Evolutionary conservation across 2,888 invertebrate genomes (phyloP).

Genomic region (Phyllotreta cruciferae): DNA sequence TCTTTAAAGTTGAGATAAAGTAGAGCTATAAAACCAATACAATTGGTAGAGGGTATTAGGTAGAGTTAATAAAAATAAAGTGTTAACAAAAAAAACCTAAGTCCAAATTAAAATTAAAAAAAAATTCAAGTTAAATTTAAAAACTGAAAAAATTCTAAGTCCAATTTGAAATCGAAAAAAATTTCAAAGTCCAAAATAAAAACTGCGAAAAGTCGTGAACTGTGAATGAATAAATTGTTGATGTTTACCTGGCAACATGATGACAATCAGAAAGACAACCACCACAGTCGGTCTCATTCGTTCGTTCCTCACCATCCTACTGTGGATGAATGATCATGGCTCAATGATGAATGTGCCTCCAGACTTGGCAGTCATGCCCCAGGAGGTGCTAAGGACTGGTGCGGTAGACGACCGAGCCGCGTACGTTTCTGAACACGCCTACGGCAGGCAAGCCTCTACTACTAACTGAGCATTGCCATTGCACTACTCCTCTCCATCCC

Average conservation of each 20-base stretch:
- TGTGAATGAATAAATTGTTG: conserved; percentile 14
- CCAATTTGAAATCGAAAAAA: conserved; percentile 1
- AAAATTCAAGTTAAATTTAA: not conserved
- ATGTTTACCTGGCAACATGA: conserved; percentile 58
- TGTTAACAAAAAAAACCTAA: not conserved
- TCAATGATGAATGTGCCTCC: conserved; percentile 53
- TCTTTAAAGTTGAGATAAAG: no score
- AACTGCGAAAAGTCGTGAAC: not conserved
- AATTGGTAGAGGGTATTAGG: no score
- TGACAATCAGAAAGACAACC: conserved; percentile 57
- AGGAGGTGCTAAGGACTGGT: conserved; percentile 47
- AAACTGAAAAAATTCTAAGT: not conserved
- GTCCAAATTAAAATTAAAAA: conserved; percentile 7
- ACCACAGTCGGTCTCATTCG: conserved; percentile 57
- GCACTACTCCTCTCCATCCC: conserved; percentile 43
- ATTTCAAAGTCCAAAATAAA: not conserved
- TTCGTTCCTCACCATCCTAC: conserved; percentile 57
- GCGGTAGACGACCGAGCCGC: conserved; percentile 34
- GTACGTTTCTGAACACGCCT: conserved; percentile 43
- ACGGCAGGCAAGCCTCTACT: conserved; percentile 47
- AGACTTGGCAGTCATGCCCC: conserved; percentile 59
- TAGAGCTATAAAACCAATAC: no score
- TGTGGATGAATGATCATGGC: conserved; percentile 55
- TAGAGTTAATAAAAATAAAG: no score
- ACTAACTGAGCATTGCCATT: conserved; percentile 56